Evolutionary conservation across 2,888 invertebrate species (phyloP).

Genomic region (Synanthedon tipuliformis): DNA sequence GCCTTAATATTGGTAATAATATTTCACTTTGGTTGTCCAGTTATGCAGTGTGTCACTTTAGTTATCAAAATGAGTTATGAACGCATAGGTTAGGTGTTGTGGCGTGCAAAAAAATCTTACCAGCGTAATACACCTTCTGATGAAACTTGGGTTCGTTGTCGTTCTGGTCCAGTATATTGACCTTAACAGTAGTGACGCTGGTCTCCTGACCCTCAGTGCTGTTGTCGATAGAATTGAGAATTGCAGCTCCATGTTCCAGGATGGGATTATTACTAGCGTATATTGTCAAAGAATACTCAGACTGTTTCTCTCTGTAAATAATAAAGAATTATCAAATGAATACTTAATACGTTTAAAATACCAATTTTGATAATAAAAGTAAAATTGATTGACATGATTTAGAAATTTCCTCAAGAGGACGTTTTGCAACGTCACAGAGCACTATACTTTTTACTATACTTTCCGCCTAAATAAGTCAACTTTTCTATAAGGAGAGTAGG

Average conservation of each 20-base stretch:
- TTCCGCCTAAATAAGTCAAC: neutral
- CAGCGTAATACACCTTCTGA: slow-evolving; percentile 74
- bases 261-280: slow-evolving; percentile 88
- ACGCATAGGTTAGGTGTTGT: no score
- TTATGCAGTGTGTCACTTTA: no score
- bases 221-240: slow-evolving; percentile 50
- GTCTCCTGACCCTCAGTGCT: slow-evolving; percentile 65
- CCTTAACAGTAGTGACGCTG: slow-evolving; percentile 76
- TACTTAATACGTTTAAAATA: no score
- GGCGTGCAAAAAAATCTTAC: slow-evolving; percentile 27
- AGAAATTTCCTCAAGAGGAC: no score
- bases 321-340: neutral
- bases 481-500: neutral
- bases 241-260: slow-evolving; percentile 64
- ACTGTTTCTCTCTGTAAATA: slow-evolving; percentile 74
- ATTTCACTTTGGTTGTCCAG: no score
- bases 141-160: slow-evolving; percentile 86
- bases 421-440: no score
- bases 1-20: no score
- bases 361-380: no score
- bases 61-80: no score
- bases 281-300: slow-evolving; percentile 80
- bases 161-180: slow-evolving; percentile 84
- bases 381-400: no score
- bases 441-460: no score